These are phyloP conservation scores for Intellagama lesueurii DNA, from an alignment of 2,797 vertebrate species.

Conservation along the genomic window DNA sequence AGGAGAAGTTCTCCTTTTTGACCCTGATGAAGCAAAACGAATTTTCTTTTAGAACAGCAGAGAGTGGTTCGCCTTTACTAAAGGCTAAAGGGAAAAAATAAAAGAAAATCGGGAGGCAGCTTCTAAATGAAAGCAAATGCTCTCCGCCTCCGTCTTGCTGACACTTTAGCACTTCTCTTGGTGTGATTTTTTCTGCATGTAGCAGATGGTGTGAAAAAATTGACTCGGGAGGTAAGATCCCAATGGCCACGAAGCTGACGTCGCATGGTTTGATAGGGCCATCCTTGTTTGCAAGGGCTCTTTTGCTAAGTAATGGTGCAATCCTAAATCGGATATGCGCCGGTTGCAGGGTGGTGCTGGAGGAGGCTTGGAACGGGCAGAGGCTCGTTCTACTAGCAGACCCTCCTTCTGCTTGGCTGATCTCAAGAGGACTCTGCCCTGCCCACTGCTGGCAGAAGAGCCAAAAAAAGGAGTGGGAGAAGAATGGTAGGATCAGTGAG, in stretches of 20 bases:
- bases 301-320: background rate
- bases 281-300: background rate
- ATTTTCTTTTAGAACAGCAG: background rate
- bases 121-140: too few relatives aligned
- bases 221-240: background rate
- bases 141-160: background rate
- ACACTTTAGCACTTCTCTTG: background rate
- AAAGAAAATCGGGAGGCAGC: background rate
- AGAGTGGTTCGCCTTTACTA: background rate
- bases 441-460: too few relatives aligned
- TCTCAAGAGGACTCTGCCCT: too few relatives aligned
- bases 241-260: background rate
- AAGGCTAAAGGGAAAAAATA: background rate
- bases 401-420: too few relatives aligned
- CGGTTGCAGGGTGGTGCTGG: too few relatives aligned
- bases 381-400: too few relatives aligned
- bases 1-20: fast-evolving
- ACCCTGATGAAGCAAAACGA: background rate
- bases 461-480: too few relatives aligned
- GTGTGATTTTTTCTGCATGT: background rate
- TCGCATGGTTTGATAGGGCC: background rate
- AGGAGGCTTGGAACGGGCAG: too few relatives aligned
- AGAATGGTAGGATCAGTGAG: too few relatives aligned
- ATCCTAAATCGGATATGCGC: too few relatives aligned
- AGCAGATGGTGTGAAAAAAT: constrained; percentile 15